These are phyloP conservation scores for Megaceryle maxima DNA, from an alignment of 2,113 vertebrate genomes.

Conservation along the genomic window DNA sequence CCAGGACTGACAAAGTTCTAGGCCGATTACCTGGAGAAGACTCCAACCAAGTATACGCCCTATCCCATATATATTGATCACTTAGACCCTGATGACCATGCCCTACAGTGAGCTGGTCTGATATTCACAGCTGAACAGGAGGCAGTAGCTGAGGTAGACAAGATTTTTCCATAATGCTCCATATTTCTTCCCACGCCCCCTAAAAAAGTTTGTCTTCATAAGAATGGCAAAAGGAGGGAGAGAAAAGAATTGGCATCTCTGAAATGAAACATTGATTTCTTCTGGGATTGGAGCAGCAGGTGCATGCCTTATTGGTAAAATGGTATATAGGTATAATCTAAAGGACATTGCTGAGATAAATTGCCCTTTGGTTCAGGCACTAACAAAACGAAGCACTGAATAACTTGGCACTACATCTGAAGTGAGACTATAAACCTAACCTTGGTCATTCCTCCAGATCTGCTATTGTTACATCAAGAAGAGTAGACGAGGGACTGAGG, in stretches of 20 bases:
- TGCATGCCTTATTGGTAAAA: slow-evolving; percentile 24
- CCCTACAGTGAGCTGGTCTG: not conserved
- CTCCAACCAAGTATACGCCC: not conserved
- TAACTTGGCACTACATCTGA: slow-evolving; percentile 51
- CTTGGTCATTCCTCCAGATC: slow-evolving; percentile 64
- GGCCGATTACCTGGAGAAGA: not conserved
- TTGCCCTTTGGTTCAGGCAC: slow-evolving; percentile 57
- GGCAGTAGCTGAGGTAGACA: not conserved
- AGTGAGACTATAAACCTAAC: slow-evolving; percentile 64
- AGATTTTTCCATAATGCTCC: not conserved
- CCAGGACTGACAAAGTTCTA: not conserved
- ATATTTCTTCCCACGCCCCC: not conserved
- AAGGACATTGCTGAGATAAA: slow-evolving; percentile 55
- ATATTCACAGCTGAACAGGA: not conserved
- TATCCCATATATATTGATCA: not conserved
- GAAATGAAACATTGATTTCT: slow-evolving; percentile 49
- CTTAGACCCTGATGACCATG: not conserved
- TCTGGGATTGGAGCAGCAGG: slow-evolving; percentile 19
- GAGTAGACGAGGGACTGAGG: slow-evolving; percentile 30
- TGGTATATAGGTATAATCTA: slow-evolving; percentile 49
- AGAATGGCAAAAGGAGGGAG: not conserved
- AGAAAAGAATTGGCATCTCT: not conserved
- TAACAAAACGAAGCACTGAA: slow-evolving; percentile 56
- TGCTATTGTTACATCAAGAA: slow-evolving; percentile 53
- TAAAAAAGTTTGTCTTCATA: not conserved